Percentiles rank a stretch among this genome's conserved stretches.
Conservation (phyloP, 2,113 vertebrate species). For the Shinisaurus crocodilurus region DNA sequence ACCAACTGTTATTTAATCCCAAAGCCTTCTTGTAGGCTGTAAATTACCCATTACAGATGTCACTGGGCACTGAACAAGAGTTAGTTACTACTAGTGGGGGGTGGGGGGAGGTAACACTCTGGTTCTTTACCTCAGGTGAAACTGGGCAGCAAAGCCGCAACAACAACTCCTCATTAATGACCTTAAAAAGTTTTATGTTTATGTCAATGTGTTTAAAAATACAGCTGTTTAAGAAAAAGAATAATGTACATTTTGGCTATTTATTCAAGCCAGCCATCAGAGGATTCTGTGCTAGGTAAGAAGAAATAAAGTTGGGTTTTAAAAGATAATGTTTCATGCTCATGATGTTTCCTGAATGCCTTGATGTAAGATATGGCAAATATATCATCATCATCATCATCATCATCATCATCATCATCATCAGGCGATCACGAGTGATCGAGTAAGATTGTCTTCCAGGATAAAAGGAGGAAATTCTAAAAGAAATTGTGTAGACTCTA, state of each 20-base stretch:
- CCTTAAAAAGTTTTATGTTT: background rate
- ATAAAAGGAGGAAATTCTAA: too few species aligned
- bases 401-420: too few species aligned
- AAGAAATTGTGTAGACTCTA: too few species aligned
- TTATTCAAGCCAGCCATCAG: background rate
- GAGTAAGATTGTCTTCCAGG: too few species aligned
- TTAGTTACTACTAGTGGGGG: conserved; percentile 54
- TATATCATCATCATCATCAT: too few species aligned
- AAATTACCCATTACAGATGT: conserved; percentile 79
- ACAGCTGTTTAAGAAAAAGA: background rate
- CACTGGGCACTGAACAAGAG: conserved; percentile 67
- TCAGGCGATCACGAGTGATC: too few species aligned
- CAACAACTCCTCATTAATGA: conserved; percentile 24
- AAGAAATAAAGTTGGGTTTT: background rate
- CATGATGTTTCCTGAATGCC: background rate
- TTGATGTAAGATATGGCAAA: background rate
- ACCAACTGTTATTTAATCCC: conserved; percentile 78
- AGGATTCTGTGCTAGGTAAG: background rate
- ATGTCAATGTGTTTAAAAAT: background rate
- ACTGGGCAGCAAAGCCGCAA: background rate
- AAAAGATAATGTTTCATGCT: too few species aligned
- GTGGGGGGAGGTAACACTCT: conserved; percentile 52
- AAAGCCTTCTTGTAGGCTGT: conserved; percentile 71
- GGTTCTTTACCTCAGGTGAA: conserved; percentile 56
- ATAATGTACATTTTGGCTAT: background rate